phyloP scores from a whole-genome alignment of 2,113 vertebrate species.

The Oreochromis tanganicae region DNA sequence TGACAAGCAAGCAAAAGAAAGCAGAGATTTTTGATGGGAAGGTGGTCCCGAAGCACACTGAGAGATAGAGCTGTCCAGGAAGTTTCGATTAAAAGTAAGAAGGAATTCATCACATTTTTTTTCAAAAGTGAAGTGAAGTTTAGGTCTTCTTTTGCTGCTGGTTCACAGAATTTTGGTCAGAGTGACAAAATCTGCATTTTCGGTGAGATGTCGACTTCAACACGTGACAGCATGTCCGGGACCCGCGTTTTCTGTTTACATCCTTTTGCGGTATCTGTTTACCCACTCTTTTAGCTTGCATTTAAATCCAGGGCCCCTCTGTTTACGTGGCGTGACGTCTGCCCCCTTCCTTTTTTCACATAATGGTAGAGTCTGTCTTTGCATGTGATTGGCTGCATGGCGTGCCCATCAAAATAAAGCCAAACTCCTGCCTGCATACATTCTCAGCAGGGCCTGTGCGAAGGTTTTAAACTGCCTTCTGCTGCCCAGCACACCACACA shows the following conservation, averaged over 20 bases:
- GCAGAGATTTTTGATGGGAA: background rate
- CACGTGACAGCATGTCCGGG: background rate
- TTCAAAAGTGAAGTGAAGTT: background rate
- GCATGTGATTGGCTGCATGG: background rate
- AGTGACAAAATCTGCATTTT: background rate
- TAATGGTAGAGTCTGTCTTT: background rate
- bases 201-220: background rate
- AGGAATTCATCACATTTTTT: background rate
- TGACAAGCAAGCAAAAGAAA: background rate
- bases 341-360: background rate
- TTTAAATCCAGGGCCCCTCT: background rate
- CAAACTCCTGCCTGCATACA: background rate
- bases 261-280: background rate
- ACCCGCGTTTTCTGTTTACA: background rate
- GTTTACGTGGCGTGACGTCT: background rate
- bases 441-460: background rate
- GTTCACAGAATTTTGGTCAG: background rate
- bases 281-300: background rate
- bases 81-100: background rate
- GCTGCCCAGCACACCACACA: background rate
- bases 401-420: background rate
- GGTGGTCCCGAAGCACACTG: rapidly evolving
- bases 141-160: background rate
- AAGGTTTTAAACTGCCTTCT: background rate
- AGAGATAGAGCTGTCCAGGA: background rate